Conservation (phyloP, 2,888 invertebrate species). For the Papilio protenor region DNA sequence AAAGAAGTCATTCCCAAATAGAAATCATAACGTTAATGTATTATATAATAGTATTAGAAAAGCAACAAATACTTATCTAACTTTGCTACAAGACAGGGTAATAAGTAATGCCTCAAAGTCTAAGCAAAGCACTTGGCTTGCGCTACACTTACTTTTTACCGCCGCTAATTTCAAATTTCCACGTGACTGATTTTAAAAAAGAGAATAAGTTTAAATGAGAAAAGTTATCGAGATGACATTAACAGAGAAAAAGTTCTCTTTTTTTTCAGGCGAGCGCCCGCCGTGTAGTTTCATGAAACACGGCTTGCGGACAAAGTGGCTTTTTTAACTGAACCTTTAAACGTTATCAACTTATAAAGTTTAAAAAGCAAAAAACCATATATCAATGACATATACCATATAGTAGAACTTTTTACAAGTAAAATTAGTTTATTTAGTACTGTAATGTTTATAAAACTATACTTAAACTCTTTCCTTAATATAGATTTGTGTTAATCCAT, state of each 20-base stretch:
- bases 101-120: background rate
- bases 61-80: background rate
- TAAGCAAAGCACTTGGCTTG: background rate
- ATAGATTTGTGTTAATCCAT: background rate
- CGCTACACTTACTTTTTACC: background rate
- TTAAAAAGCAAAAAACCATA: slow-evolving; percentile 15
- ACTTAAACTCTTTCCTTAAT: too few relatives aligned
- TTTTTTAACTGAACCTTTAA: slow-evolving; percentile 13
- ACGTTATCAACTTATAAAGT: slow-evolving; percentile 10
- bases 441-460: background rate
- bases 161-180: slow-evolving; percentile 24
- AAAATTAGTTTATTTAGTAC: background rate
- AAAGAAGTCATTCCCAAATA: too few relatives aligned
- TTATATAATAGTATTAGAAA: background rate
- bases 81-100: background rate
- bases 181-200: slow-evolving; percentile 54
- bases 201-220: slow-evolving; percentile 80
- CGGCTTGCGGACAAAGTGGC: slow-evolving; percentile 18
- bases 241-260: slow-evolving; percentile 32
- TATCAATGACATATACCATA: too few relatives aligned
- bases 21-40: background rate
- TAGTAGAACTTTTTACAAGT: background rate
- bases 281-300: slow-evolving; percentile 30
- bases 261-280: slow-evolving; percentile 29
- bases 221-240: slow-evolving; percentile 65